phyloP scores from a whole-genome alignment of 2,888 invertebrate species.

The Leptarthrus brevirostris region DNA sequence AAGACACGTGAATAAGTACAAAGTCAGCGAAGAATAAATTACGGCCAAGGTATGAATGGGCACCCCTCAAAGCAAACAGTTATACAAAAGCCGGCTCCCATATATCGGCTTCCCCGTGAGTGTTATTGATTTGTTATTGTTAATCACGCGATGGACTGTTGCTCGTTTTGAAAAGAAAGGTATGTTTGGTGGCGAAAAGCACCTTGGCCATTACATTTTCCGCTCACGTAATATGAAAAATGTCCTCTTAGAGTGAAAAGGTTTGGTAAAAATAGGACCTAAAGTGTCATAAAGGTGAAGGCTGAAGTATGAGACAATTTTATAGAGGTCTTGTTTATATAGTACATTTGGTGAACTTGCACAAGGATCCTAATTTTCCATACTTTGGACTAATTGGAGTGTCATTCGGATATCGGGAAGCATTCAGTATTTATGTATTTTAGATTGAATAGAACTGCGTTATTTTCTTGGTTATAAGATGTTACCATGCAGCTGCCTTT shows the following conservation, averaged over 20 bases:
- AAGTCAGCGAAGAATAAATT: background rate
- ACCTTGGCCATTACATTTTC: constrained; percentile 3
- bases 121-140: constrained; percentile 35
- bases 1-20: too few species aligned
- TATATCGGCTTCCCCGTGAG: background rate
- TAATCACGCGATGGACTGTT: constrained; percentile 35
- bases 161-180: constrained; percentile 7
- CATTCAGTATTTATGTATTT: too few species aligned
- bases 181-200: background rate
- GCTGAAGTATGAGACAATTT: constrained; percentile 3
- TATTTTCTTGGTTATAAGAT: too few species aligned
- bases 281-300: constrained; percentile 18
- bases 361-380: too few species aligned
- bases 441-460: too few species aligned
- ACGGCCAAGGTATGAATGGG: background rate
- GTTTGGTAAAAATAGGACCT: background rate
- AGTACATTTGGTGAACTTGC: too few species aligned
- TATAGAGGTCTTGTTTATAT: constrained; percentile 20
- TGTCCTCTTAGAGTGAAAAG: background rate
- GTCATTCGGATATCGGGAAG: too few species aligned
- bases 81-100: background rate
- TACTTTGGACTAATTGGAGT: too few species aligned
- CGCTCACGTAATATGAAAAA: background rate
- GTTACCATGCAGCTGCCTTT: too few species aligned
- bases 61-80: constrained; percentile 1